Conservation (phyloP, 2,113 vertebrate species). For the Pontoporia blainvillei region DNA sequence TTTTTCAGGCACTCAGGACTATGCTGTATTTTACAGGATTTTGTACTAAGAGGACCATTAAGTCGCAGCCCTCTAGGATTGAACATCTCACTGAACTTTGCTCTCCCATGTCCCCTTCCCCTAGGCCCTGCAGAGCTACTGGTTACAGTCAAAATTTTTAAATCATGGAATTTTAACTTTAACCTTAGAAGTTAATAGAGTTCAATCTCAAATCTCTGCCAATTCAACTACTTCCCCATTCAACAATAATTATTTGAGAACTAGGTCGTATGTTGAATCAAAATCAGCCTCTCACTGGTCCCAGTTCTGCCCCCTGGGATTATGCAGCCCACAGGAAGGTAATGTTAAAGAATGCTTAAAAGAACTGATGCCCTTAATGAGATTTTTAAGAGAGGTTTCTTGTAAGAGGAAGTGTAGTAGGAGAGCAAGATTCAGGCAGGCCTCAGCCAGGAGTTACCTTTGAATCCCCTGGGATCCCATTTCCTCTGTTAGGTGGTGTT, state of each 20-base stretch:
- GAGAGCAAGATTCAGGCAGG: not conserved
- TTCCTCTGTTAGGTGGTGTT: not conserved
- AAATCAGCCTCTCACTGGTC: not conserved
- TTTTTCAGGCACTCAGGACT: not conserved
- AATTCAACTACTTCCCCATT: not conserved
- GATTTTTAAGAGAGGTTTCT: not conserved
- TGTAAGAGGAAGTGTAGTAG: not conserved
- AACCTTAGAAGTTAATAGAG: not conserved
- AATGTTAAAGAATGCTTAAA: not conserved
- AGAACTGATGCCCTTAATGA: not conserved
- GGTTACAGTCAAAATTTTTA: not conserved
- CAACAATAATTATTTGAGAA: not conserved
- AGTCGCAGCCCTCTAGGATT: not conserved
- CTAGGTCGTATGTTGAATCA: not conserved
- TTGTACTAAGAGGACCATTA: not conserved
- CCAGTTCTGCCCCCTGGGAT: not conserved
- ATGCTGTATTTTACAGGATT: not conserved
- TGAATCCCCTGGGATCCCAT: not conserved
- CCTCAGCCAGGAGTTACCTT: not conserved
- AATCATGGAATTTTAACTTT: not conserved
- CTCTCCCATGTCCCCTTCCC: not conserved
- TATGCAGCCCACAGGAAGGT: not conserved
- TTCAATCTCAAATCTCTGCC: not conserved
- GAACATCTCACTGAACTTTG: not conserved
- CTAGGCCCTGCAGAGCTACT: not conserved